Conservation (phyloP, 92 coral and sea anemone species). For the Zoanthus sansibaricus region DNA sequence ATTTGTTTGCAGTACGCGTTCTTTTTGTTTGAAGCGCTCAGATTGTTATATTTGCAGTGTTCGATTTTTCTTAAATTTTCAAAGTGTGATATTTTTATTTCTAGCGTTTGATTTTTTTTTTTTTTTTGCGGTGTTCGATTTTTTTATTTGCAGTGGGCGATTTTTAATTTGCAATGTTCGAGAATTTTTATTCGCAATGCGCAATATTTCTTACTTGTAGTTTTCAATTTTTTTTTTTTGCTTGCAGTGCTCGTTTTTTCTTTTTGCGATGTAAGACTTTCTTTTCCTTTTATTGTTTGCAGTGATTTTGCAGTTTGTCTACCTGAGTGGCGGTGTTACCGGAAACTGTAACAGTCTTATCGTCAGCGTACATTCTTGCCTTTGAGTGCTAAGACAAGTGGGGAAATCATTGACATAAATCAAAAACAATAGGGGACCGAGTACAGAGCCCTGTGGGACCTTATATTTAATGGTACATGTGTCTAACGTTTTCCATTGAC, state of each 20-base stretch:
- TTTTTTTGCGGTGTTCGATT: not conserved
- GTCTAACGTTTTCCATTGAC: no score
- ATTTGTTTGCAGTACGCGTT: not conserved
- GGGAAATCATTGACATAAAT: no score
- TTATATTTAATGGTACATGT: no score
- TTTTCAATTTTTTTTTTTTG: conserved; percentile 23
- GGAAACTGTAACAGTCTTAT: no score
- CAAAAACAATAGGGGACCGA: no score
- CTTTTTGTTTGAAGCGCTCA: not conserved
- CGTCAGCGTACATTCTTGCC: no score
- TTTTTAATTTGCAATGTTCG: conserved; percentile 34
- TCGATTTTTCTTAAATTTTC: not conserved
- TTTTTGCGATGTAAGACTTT: conserved; percentile 19
- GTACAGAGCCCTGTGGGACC: no score
- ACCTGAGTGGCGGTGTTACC: no score
- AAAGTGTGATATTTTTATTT: conserved; percentile 1
- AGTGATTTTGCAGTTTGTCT: not conserved
- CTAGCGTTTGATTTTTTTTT: conserved; percentile 10
- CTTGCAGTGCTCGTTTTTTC: conserved; percentile 29
- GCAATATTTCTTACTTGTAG: conserved; percentile 38
- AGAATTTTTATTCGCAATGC: conserved; percentile 28
- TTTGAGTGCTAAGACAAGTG: no score
- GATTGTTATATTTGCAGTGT: not conserved
- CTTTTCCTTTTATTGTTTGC: conserved; percentile 27
- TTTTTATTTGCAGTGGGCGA: conserved; percentile 19